A percentile compares a stretch with the other conserved stretches of the same genome.
These are phyloP conservation scores for Boleophthalmus pectinirostris DNA, from an alignment of 2,113 vertebrate genomes.

Conservation along the genomic window DNA sequence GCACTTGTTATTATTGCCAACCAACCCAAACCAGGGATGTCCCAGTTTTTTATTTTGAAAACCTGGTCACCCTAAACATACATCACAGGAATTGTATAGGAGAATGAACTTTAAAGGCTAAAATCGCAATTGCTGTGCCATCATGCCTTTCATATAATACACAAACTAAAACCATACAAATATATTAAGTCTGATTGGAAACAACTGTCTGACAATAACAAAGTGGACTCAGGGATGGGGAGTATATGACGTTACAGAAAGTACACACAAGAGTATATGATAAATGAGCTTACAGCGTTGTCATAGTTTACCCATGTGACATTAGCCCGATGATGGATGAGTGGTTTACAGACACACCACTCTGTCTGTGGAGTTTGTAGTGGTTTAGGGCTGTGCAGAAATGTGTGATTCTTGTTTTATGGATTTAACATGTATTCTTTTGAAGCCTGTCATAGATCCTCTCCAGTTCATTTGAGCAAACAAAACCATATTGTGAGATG, in stretches of 20 bases:
- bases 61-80: too few species aligned
- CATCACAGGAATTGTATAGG: too few species aligned
- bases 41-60: too few species aligned
- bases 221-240: neutral
- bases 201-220: constrained; percentile 2
- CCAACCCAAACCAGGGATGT: too few species aligned
- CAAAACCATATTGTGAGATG: constrained; percentile 7
- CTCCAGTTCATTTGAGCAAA: constrained; percentile 1
- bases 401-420: constrained; percentile 35
- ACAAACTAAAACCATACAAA: neutral
- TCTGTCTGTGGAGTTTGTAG: constrained; percentile 17
- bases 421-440: constrained; percentile 4
- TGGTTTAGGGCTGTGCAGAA: constrained; percentile 34
- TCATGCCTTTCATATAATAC: neutral
- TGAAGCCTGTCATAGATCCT: neutral
- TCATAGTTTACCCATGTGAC: constrained; percentile 68
- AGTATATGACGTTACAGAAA: constrained; percentile 5
- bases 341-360: constrained; percentile 48
- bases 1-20: too few species aligned
- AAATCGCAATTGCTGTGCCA: neutral
- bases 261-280: constrained; percentile 36
- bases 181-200: neutral
- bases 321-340: constrained; percentile 75
- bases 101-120: neutral
- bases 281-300: constrained; percentile 63